Conservation (phyloP, 2,113 vertebrate genomes). For the Dendrocopos noguchii region DNA sequence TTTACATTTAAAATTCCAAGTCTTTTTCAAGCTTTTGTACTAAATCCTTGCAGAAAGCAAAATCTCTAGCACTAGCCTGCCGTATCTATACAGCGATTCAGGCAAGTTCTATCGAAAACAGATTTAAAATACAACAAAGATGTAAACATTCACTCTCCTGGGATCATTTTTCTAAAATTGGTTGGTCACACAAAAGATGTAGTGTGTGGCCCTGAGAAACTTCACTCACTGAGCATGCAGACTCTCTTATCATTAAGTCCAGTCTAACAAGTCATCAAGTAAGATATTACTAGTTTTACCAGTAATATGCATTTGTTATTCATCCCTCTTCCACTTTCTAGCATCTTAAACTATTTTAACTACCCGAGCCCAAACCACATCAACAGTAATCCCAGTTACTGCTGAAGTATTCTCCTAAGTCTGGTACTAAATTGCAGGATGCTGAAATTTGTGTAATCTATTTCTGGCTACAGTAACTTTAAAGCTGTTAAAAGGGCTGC, state of each 20-base stretch:
- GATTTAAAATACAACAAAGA: neutral
- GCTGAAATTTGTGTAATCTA: neutral
- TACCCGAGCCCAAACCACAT: neutral
- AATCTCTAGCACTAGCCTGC: neutral
- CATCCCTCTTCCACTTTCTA: neutral
- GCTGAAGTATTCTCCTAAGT: neutral
- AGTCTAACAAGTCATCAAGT: constrained; percentile 32
- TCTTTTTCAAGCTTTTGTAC: neutral
- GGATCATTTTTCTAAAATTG: neutral
- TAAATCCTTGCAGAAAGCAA: neutral
- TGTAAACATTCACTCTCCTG: neutral
- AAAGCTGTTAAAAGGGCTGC: neutral
- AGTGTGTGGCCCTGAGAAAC: neutral
- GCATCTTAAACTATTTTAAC: neutral
- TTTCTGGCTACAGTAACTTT: neutral
- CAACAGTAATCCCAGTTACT: neutral
- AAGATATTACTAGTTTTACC: constrained; percentile 32
- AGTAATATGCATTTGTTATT: constrained; percentile 30
- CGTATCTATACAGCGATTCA: neutral
- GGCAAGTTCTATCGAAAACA: neutral
- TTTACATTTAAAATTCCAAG: neutral
- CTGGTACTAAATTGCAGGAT: neutral
- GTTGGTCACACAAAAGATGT: neutral
- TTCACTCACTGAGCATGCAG: neutral
- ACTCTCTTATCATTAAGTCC: neutral